These are phyloP conservation scores for Oasisia sp. DNA, from an alignment of 2,888 invertebrate species.

Conservation along the genomic window DNA sequence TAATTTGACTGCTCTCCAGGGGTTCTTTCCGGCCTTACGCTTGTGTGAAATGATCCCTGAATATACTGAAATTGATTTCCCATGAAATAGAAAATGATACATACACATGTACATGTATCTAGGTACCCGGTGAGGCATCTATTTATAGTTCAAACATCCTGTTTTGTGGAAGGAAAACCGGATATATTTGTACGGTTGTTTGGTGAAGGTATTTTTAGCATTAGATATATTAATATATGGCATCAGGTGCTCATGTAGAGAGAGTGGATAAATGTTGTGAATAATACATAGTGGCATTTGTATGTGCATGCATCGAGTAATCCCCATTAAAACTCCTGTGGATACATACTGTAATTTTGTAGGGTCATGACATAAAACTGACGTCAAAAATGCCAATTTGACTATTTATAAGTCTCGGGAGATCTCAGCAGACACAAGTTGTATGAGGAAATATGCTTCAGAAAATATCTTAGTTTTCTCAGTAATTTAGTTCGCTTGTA, in stretches of 20 bases:
- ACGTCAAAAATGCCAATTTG: not conserved
- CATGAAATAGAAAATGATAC: conserved; percentile 20
- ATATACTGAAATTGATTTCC: conserved; percentile 19
- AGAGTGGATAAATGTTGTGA: conserved; percentile 20
- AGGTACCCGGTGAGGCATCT: conserved; percentile 22
- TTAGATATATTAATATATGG: conserved; percentile 1
- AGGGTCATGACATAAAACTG: conserved; percentile 19
- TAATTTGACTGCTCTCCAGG: conserved; percentile 25
- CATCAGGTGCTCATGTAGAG: conserved; percentile 22
- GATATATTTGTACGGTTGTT: conserved; percentile 23
- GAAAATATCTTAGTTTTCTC: too few species aligned
- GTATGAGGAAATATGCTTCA: not conserved
- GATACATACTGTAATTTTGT: conserved; percentile 20
- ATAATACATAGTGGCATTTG: conserved; percentile 24
- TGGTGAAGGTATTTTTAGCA: conserved; percentile 17
- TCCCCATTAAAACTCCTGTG: not conserved
- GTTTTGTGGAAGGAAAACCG: conserved; percentile 19
- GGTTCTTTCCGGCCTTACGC: not conserved
- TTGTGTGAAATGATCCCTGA: conserved; percentile 19
- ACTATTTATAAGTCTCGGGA: conserved; percentile 14
- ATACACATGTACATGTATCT: not conserved
- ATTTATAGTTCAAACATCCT: conserved; percentile 24
- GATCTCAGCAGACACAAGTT: not conserved
- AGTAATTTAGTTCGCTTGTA: not conserved
- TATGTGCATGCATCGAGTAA: not conserved